Base-by-base conservation (phyloP, 1,140 invertebrate genomes). In the Drosophila funebris region DNA sequence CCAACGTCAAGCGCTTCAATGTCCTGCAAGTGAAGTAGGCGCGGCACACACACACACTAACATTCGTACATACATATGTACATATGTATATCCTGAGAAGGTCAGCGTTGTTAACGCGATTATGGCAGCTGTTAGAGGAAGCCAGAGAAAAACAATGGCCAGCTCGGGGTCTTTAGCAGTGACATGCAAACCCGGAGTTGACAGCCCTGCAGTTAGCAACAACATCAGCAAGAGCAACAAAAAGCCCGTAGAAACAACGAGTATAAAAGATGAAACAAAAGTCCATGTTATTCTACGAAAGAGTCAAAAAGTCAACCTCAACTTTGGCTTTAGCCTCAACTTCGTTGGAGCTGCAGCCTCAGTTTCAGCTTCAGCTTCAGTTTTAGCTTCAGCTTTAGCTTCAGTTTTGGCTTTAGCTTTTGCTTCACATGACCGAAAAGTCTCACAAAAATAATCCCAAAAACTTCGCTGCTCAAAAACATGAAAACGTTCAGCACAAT, bases 401-500 rank as follows among this genome's bases (percentile, higher is more conserved):
- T 39, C 9, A 62, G 57, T 20, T 61, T 61, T 36, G 16, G 61
- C 24, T 54, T 64, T 33, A 46, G 50, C 16, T 31, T 52, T 52
- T 52, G 48, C 67, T 70, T 83, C 81, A 85, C 80, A 85, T 84
- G 81, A 74, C 82, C 81, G 61, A 87, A 87, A 85, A 84, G 64
- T 78, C 82, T 66, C 83, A 82, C 82, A 88, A 70, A 87, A 87
- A 87, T 87, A 87, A 87, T 88, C 82, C 82, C 82, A 87, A 88
- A 85, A 87, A 87, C 74, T 87, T 87, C 64, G 68, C 53, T 46
- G 83, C 83, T 87, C 83, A 82, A 87, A 85, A 87, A 87, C 82
- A 87, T 78, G 82, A 82, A 82, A 87, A 78, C 70, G 81, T 77
- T 84, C 73, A 54, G 63, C 81, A 74, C 76, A 80, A 76, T 80